Conservation (phyloP, 2,888 invertebrate genomes). For the Drosophila multiciliata region DNA sequence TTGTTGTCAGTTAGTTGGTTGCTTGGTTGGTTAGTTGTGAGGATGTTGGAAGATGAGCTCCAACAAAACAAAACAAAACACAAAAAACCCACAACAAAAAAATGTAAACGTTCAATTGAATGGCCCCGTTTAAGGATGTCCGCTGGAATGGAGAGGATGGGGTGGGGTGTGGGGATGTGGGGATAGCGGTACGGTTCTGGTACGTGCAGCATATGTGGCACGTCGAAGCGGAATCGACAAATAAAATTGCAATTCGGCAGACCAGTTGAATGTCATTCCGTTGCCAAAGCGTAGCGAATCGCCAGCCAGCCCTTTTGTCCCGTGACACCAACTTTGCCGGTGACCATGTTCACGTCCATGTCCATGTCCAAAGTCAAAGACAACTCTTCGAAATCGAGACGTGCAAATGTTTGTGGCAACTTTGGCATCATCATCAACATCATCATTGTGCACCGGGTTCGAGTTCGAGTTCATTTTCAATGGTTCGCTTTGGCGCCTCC, state of each 20-base stretch:
- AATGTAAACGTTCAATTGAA: conserved; percentile 53
- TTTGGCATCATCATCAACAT: conserved; percentile 25
- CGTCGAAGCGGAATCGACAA: conserved; percentile 65
- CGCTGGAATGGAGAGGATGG: not conserved
- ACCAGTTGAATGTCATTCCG: conserved; percentile 74
- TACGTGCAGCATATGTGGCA: conserved; percentile 65
- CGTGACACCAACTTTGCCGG: conserved; percentile 21
- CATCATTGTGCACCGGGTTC: conserved; percentile 1
- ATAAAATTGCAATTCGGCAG: conserved; percentile 73
- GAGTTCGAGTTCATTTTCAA: conserved; percentile 24
- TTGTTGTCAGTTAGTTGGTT: conserved; percentile 34
- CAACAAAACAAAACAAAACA: conserved; percentile 1
- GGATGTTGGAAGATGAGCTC: conserved; percentile 43
- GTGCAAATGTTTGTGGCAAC: conserved; percentile 56
- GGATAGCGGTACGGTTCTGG: not conserved
- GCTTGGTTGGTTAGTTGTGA: conserved; percentile 19
- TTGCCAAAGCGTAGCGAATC: conserved; percentile 65
- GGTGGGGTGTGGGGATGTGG: too few species aligned
- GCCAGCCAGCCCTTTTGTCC: conserved; percentile 43
- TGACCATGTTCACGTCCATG: not conserved
- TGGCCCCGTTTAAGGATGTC: conserved; percentile 17
- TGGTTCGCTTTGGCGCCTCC: conserved; percentile 16
- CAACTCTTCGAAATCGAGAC: conserved; percentile 27
- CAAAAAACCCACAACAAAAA: conserved; percentile 3
- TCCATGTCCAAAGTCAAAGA: conserved; percentile 2